Base-by-base conservation (phyloP, 2,113 vertebrate species). In the Theristicus caerulescens region DNA sequence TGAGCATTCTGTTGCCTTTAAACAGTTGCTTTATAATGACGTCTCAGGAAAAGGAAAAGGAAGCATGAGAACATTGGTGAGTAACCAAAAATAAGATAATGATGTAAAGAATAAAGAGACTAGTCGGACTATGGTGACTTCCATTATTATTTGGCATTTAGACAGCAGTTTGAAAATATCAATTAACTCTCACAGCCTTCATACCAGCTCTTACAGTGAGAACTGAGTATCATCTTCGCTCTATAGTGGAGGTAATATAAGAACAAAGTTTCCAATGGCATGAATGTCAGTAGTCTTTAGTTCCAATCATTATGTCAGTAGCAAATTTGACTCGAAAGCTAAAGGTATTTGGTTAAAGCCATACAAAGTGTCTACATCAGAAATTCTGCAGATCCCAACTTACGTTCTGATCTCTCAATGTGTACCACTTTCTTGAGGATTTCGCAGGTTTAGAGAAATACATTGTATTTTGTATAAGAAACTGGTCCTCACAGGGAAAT, bases 31-130 rank as follows among this genome's bases (percentile, higher is more conserved):
- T 96, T 93, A 81, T 80, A 87, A 96, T 97, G 94, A 90, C 19
- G 26, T 92, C 54, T 82, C 82, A 93, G 97, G 95, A 97, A 97
- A 96, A 97, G 98, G 98, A 98, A 98, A 90, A 94, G 98, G 98
- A 98, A 98, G 86, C 46, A 94, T 98, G 97, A 97, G 94, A 90
- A 97, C 97, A 98, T 16, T 40, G 24, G 62, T 54, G 47, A 97
- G 64, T 89, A 96, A 96, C 92, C 94, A 94, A 83, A 93, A 86
- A 93, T 93, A 84, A 96, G 82, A 65, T 18, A 92, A 29, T 84
- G 67, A 95, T 83, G 94, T 89, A 84, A 90, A 81, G 31, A 79
- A 82, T 70, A 85, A 83, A 91, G 67, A 67, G 31, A 67, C 57
- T 51, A 61, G 44, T 76, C 1, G 1, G 66, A 82, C 38, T 96